Base-by-base conservation (phyloP, 2,113 vertebrate genomes). In the Antigone vipio region DNA sequence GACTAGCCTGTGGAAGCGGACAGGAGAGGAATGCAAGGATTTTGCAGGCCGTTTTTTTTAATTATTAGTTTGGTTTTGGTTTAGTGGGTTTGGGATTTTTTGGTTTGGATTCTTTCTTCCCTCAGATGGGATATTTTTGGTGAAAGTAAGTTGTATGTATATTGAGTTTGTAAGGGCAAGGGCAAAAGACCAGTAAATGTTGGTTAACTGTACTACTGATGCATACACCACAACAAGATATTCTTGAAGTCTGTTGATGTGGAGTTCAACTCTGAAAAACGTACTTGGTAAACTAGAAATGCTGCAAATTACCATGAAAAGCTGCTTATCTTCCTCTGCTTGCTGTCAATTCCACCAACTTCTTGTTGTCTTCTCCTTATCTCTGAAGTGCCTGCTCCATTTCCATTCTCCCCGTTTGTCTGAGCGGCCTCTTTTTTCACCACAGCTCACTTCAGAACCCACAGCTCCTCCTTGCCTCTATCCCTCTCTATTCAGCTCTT, bases 121-220 rank as follows among this genome's bases (percentile, higher is more conserved):
- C 34, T 58, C 44, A 40, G 32, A 15, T 45, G 32, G 12, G 62
- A 40, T 75, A 32, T 18, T 55, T 66, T 60, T 49, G 22, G 44
- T 66, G 47, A 59, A 62, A 64, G 2, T 3, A 22, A 76, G 12
- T 34, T 0, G 0, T 20, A 5, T 6, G 9, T 71, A 12, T 35
- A 32, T 27, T 17, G 38, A 69, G 10, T 29, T 42, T 52, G 11
- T 26, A 35, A 56, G 5, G 24, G 26, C 58, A 72, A 58, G 38
- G 34, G 19, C 22, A 50, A 49, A 76, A 53, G 23, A 49, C 24
- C 58, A 35, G 22, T 34, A 16, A 24, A 47, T 21, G 34, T 35
- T 23, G 18, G 16, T 53, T 56, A 42, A 42, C 45, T 38, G 40
- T 22, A 18, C 30, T 26, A 34, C n/a, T 72, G 50, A 71, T 23